Conservation (phyloP, 2,797 vertebrate species). For the Sebastes elongatus region DNA sequence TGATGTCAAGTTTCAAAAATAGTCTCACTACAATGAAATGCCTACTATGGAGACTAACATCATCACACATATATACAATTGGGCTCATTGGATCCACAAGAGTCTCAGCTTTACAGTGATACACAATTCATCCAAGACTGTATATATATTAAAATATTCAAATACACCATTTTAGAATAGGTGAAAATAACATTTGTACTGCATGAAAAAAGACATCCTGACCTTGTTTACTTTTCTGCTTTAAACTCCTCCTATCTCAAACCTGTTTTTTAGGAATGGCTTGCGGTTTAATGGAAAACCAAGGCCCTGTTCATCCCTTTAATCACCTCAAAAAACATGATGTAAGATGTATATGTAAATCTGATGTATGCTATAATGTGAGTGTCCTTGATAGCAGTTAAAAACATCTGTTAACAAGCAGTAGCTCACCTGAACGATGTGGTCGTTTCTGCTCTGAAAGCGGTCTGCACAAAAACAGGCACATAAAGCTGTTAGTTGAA, state of each 20-base stretch:
- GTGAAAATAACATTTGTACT: not conserved
- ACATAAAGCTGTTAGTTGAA: conserved; percentile 19
- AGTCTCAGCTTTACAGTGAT: no score
- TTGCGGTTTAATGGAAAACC: not conserved
- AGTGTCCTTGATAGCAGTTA: not conserved
- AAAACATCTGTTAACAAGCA: not conserved
- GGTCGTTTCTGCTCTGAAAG: conserved; percentile 78
- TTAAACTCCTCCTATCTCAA: conserved; percentile 2
- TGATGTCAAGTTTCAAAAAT: no score
- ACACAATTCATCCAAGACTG: no score
- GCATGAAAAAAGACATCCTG: not conserved
- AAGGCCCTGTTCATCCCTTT: not conserved
- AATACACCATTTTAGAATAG: no score
- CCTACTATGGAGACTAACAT: no score
- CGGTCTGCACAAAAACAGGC: conserved; percentile 65
- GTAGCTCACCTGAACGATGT: conserved; percentile 80
- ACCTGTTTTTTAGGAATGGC: not conserved
- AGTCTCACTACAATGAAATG: no score
- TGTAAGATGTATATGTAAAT: not conserved
- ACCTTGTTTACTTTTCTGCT: conserved; percentile 4
- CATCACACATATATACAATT: fast-evolving
- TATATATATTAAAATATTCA: no score
- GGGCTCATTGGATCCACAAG: no score
- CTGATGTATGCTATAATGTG: not conserved
- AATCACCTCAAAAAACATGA: not conserved